Evolutionary conservation across 2,888 invertebrate genomes (phyloP), one percentile per base, ranked within the genome.

Genomic region (Athalia circularis): DNA sequence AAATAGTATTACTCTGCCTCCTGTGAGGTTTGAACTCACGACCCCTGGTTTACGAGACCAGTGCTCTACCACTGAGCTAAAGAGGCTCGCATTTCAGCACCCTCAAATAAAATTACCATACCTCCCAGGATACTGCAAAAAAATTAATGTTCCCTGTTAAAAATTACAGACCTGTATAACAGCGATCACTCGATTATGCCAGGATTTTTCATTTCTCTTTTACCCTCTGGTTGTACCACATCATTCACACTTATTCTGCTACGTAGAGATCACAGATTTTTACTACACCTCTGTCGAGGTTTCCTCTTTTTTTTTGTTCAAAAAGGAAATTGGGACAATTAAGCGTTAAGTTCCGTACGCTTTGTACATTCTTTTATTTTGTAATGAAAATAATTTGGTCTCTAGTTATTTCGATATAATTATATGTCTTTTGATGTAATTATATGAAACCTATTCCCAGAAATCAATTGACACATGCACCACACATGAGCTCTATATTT

Each of bases 41-140:
- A 72, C 72, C 72, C 72, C 70, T 70, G 70, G 15, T 61, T 72
- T 47, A 61, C 61, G 72, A 72, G 72, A 72, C 72, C 72, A 72
- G 72, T 72, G 72, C 72, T 59, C 59, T 72, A 59, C 72, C 72
- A 61, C 72, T 72, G 61, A 72, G 72, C 72, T 72, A 15, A 61
- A 72, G 61, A 72, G 59, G 59, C 72, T 13, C 61, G 8, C 68
- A 5, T 54, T 11, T 43, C 11, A 43, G 54, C 15, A 29, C 29
- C 47, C 29, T 11, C 3, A 68, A 54, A n/a, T 54, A n/a, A 11
- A n/a, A 54, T 54, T 11, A 54, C 5, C n/a, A 9, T 29, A 29
- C 29, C 29, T 29, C 29, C 29, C 29, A 29, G 29, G 29, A 29
- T 29, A 29, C 2, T 29, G 29, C 29, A 29, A 29, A 29, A 29